Evolutionary conservation across 2,888 invertebrate species (phyloP), one percentile per base, ranked within the genome.

Genomic region (Amiota communis): DNA sequence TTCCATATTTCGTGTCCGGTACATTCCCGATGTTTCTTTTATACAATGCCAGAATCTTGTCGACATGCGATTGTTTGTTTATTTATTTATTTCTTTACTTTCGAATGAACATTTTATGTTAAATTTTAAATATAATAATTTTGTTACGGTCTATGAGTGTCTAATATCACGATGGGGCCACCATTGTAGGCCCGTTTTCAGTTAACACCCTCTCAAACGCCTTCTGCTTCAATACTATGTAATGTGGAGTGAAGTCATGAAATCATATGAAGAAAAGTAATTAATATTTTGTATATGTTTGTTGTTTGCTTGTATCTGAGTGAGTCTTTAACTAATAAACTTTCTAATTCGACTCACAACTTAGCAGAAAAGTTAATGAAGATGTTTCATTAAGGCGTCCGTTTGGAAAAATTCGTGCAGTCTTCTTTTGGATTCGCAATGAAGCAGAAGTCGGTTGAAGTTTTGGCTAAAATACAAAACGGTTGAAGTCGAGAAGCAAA

Each of bases 391-490:
- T 85, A 81, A 82, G 83, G 71, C 70, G 83, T 82, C 79, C 84
- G 78, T 70, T 75, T 77, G 76, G 75, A 71, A 76, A 75, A 73
- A 75, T 78, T 75, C 77, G 80, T 74, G 75, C 83, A 83, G 83
- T 83, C 83, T 77, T 85, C 74, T 74, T 80, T 80, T 80, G 78
- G 82, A 85, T 85, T 82, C 88, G 88, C 86, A 85, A 87, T 87
- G 87, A 87, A 82, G 82, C 81, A 85, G 86, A 88, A 86, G 87
- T 84, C 85, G 86, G 79, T 76, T 82, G 80, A 75, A 75, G 76
- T 81, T 74, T 82, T 78, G 75, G 74, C 72, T 75, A 75, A 72
- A 74, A 71, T 79, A 72, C 75, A 77, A 77, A 76, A 79, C 68
- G 78, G 76, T 73, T 79, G 36, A 36, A 36, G 6, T 36, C 36